Evolutionary conservation across 2,797 vertebrate species (phyloP).

Genomic region (Anguilla pacifica): DNA sequence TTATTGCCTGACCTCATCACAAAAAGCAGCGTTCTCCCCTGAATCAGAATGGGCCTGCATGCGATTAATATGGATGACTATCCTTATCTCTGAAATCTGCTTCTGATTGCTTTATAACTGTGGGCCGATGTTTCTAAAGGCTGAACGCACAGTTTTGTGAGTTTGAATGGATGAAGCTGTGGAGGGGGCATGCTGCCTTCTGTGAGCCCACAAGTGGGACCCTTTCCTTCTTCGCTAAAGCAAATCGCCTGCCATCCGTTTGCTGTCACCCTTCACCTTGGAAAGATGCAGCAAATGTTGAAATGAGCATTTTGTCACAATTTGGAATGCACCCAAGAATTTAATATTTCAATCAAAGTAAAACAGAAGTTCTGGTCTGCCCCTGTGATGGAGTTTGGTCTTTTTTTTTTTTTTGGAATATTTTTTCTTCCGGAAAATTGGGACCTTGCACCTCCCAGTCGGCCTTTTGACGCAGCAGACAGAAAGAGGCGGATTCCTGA

Average conservation of each 20-base stretch:
- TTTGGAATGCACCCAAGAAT: conserved; percentile 40
- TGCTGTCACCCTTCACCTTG: conserved; percentile 44
- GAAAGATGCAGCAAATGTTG: conserved; percentile 57
- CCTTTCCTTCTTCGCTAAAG: conserved; percentile 39
- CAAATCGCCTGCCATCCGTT: conserved; percentile 50
- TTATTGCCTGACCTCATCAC: conserved; percentile 63
- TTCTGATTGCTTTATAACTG: conserved; percentile 55
- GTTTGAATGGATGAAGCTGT: background rate
- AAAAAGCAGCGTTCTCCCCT: conserved; percentile 53
- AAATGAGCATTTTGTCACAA: conserved; percentile 55
- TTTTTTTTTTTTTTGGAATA: conserved; percentile 6
- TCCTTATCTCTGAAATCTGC: conserved; percentile 58
- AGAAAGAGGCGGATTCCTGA: conserved; percentile 38
- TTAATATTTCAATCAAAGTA: conserved; percentile 50
- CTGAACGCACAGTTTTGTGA: conserved; percentile 32
- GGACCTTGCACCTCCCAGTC: conserved; percentile 40
- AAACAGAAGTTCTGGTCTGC: conserved; percentile 21
- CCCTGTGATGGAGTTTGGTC: conserved; percentile 21
- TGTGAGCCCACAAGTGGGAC: conserved; percentile 45
- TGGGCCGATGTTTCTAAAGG: conserved; percentile 36
- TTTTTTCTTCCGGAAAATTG: conserved; percentile 31
- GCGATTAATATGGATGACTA: conserved; percentile 62
- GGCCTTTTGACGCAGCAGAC: conserved; percentile 43
- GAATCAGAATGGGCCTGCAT: conserved; percentile 59
- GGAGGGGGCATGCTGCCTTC: conserved; percentile 47